phyloP scores from a whole-genome alignment of 2,113 vertebrate species.

The Microtus oregoni region DNA sequence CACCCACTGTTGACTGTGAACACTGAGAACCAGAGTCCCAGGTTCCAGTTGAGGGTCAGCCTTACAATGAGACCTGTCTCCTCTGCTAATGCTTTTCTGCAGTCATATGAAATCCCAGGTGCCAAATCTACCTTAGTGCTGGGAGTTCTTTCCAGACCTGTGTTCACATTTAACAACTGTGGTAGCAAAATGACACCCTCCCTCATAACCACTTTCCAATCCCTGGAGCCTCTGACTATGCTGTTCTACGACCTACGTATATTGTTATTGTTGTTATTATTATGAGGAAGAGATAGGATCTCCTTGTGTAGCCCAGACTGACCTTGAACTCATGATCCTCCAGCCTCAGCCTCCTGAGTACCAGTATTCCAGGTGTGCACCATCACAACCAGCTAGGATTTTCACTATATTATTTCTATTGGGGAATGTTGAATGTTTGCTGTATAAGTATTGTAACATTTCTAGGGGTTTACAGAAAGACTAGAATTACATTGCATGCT shows the following conservation, averaged over 20 bases:
- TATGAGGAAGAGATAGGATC: neutral
- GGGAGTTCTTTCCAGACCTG: neutral
- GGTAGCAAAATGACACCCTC: neutral
- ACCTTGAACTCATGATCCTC: neutral
- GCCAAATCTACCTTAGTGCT: neutral
- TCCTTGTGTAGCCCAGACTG: neutral
- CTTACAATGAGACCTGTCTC: neutral
- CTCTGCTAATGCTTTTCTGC: neutral
- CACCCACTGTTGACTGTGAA: neutral
- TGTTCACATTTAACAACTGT: slow-evolving; percentile 14
- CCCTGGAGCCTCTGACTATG: neutral
- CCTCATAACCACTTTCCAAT: neutral
- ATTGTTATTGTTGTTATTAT: neutral
- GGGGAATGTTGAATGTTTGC: neutral
- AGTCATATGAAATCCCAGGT: neutral
- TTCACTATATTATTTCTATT: slow-evolving; percentile 1
- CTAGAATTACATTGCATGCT: neutral
- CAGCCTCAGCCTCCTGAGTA: neutral
- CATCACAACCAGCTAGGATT: neutral
- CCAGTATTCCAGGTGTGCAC: neutral
- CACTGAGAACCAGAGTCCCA: neutral
- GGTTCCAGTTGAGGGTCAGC: neutral
- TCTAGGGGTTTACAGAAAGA: neutral
- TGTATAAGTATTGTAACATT: neutral
- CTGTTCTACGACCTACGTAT: neutral